Evolutionary conservation across 2,888 invertebrate species (phyloP), one percentile per base, ranked within the genome.

Genomic region (Allophyes oxyacanthae): DNA sequence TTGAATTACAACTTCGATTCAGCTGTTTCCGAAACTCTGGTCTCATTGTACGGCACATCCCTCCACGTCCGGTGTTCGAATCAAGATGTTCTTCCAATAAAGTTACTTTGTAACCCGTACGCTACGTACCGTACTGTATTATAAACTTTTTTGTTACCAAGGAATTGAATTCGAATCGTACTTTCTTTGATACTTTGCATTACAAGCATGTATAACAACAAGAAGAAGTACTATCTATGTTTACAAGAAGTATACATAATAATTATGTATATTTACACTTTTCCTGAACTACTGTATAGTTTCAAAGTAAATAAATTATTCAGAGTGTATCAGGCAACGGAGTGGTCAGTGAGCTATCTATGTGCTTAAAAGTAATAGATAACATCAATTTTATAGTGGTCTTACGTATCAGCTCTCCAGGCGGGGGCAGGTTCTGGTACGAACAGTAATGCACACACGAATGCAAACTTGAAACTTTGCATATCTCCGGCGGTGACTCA

Each of bases 361-460:
- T n/a, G 10, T 36, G 6, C 25, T 13, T 48, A 7, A 37, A 46
- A 45, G 13, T 38, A 37, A 32, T 11, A 62, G 10, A 14, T 34
- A 7, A 34, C n/a, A 48, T 37, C 44, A 40, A 58, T 49, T 42
- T 55, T 34, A 54, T 41, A 52, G 28, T 44, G 63, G 65, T 59
- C 89, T 88, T 78, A 90, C 90, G 82, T 83, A 72, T 88, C 87
- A 51, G 83, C 82, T 79, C 82, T 88, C 85, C 85, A 88, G 25
- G 92, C 91, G 33, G 91, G 86, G 45, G 78, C 81, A 30, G 90
- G 90, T 43, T 90, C 87, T 14, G 91, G 89, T 53, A 89, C 61
- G 64, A 90, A 75, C 56, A 90, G 75, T 50, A 92, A 78, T 69
- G 84, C 81, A 79, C 89, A 77, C 59, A 91, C 51, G 55, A 91